Evolutionary conservation across 1,140 invertebrate species (phyloP).

Genomic region (Acyrthosiphon pisum): DNA sequence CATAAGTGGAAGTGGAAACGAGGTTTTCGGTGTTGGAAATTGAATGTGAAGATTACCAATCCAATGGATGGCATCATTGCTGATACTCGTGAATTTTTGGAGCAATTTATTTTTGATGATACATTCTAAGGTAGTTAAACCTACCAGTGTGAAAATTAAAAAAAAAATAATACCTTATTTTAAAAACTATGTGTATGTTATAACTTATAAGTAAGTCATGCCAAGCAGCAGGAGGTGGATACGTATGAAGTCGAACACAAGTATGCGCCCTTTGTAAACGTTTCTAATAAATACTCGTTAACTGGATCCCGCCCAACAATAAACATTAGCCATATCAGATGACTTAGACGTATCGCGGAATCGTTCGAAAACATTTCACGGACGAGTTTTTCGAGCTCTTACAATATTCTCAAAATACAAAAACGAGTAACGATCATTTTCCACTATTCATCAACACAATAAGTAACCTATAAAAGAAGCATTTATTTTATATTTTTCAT

Average conservation of each 20-base stretch:
- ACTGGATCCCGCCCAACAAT: neutral
- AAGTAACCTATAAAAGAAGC: neutral
- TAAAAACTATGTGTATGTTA: no score
- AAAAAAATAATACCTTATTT: no score
- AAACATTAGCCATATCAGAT: neutral
- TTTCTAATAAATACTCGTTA: neutral
- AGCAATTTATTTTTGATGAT: neutral
- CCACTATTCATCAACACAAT: neutral
- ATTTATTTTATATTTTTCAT: conserved; percentile 1
- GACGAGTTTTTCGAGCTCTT: neutral
- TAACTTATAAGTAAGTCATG: no score
- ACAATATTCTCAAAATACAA: neutral
- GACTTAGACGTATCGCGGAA: neutral
- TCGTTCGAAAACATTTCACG: neutral
- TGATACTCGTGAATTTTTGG: neutral
- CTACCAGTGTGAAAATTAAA: no score
- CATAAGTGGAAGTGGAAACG: neutral
- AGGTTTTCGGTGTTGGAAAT: neutral
- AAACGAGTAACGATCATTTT: neutral
- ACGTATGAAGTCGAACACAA: neutral
- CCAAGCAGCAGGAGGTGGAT: neutral
- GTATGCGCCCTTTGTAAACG: neutral
- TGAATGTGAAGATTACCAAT: neutral
- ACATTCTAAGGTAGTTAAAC: no score
- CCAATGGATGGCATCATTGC: neutral